Percentiles rank a stretch among this genome's conserved stretches.
Conservation (phyloP, 2,888 invertebrate species). For the Athalia circularis region DNA sequence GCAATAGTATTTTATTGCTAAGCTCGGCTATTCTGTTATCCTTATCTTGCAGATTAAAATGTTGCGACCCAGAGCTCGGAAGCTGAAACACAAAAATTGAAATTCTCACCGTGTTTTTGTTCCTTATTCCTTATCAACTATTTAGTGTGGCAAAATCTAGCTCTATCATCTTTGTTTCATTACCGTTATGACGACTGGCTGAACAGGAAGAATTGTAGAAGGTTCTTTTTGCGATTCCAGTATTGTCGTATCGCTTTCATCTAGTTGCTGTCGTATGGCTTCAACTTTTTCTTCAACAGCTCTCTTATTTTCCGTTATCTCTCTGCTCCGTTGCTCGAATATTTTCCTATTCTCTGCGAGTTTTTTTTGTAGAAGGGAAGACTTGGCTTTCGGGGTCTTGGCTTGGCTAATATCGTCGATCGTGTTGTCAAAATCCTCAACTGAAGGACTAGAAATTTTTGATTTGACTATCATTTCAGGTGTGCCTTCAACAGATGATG, state of each 20-base stretch:
- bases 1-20: conserved; percentile 81
- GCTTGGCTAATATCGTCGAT: conserved; percentile 67
- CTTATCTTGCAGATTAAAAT: conserved; percentile 77
- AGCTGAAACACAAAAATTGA: conserved; percentile 50
- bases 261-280: conserved; percentile 74
- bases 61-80: conserved; percentile 55
- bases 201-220: conserved; percentile 57
- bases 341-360: conserved; percentile 72
- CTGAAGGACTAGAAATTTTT: conserved; percentile 51
- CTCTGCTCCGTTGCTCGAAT: conserved; percentile 71
- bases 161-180: conserved; percentile 59
- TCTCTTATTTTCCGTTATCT: conserved; percentile 70
- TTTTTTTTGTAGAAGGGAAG: conserved; percentile 69
- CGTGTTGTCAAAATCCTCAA: conserved; percentile 56
- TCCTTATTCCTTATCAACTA: background rate
- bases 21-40: conserved; percentile 82
- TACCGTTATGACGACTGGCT: conserved; percentile 59
- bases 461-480: conserved; percentile 52
- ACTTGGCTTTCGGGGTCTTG: conserved; percentile 69
- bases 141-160: background rate
- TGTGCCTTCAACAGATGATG: conserved; percentile 60
- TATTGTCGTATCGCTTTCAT: conserved; percentile 70
- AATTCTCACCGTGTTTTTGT: background rate
- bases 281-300: conserved; percentile 73
- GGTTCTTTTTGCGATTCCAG: conserved; percentile 62